Evolutionary conservation across 2,797 vertebrate genomes (phyloP).

Genomic region (Fringilla coelebs): DNA sequence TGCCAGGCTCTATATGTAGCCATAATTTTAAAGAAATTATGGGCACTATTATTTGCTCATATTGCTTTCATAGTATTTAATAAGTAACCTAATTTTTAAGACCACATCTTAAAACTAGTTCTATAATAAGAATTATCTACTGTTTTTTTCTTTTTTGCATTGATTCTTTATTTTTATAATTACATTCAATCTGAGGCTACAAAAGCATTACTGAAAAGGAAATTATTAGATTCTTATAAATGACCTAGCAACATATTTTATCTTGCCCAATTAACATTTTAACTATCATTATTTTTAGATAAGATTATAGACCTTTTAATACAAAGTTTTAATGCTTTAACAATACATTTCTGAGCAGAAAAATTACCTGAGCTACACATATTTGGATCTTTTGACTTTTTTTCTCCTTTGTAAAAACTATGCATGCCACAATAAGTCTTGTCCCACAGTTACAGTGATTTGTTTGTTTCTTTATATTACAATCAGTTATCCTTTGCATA

Average conservation of each 20-base stretch:
- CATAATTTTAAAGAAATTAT: not conserved
- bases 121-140: not conserved
- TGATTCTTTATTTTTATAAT: constrained; percentile 33
- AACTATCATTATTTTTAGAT: constrained; percentile 27
- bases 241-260: not conserved
- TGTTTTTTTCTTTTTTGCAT: constrained; percentile 4
- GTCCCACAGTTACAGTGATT: not conserved
- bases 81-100: not conserved
- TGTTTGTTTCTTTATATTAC: not conserved
- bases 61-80: not conserved
- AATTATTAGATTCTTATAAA: constrained; percentile 23
- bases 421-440: not conserved
- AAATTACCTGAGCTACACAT: not conserved
- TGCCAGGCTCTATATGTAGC: not conserved
- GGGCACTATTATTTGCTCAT: not conserved
- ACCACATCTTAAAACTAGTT: not conserved
- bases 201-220: constrained; percentile 25
- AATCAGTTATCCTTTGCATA: not conserved
- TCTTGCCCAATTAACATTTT: constrained; percentile 21
- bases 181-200: not conserved
- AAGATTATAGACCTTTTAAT: constrained; percentile 16
- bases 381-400: not conserved
- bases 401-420: not conserved
- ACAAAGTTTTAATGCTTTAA: constrained; percentile 8
- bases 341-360: constrained; percentile 1